Conservation (phyloP, 2,888 invertebrate genomes). For the Tinea pellionella region DNA sequence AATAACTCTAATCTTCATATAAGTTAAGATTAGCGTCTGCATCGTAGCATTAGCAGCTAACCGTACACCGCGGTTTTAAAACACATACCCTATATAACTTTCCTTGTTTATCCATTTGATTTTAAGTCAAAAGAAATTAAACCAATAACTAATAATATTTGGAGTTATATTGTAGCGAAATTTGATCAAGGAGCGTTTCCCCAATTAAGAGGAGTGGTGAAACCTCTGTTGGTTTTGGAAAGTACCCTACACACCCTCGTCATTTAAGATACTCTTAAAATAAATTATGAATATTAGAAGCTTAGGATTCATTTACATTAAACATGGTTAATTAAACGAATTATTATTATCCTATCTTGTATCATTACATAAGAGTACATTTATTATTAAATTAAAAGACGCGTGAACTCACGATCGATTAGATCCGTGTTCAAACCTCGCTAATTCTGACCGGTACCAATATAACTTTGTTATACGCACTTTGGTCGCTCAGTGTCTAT, state of each 20-base stretch:
- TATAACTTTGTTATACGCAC: too few species aligned
- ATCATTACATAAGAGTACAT: too few species aligned
- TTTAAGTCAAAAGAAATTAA: not conserved
- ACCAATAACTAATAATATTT: not conserved
- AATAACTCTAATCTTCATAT: not conserved
- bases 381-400: too few species aligned
- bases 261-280: not conserved
- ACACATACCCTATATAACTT: not conserved
- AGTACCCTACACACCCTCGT: not conserved
- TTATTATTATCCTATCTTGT: not conserved
- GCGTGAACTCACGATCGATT: too few species aligned
- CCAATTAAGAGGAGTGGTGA: not conserved
- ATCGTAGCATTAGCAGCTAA: not conserved
- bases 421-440: too few species aligned
- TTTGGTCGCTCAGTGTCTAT: too few species aligned
- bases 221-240: not conserved
- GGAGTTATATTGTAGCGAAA: not conserved
- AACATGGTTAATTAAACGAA: not conserved
- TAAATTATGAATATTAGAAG: not conserved
- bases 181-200: not conserved
- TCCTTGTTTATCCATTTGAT: not conserved
- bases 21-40: not conserved
- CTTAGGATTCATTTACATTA: not conserved
- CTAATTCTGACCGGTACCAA: too few species aligned
- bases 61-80: not conserved